phyloP scores from a whole-genome alignment of 35 echinoderm and acorn worm species.

The Lytechinus variegatus region DNA sequence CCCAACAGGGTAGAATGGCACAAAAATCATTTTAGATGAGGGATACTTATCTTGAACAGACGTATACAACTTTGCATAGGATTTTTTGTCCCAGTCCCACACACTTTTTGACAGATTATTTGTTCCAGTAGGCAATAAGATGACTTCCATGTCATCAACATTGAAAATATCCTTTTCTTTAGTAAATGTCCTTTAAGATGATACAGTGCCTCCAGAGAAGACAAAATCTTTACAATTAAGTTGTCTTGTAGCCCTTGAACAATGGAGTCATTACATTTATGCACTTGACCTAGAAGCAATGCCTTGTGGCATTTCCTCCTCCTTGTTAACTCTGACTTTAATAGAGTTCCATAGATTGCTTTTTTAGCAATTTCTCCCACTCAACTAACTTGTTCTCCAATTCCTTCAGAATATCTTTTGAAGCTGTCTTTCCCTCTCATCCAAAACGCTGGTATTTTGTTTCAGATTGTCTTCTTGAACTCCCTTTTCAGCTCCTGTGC shows the following conservation, averaged over 20 bases:
- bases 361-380: too few relatives aligned
- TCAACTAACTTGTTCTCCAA: too few relatives aligned
- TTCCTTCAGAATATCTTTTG: too few relatives aligned
- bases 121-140: background rate
- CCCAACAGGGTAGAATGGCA: constrained; percentile 5
- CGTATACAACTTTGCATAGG: background rate
- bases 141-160: background rate
- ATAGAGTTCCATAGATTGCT: too few relatives aligned
- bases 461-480: too few relatives aligned
- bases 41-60: background rate
- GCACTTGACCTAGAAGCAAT: background rate
- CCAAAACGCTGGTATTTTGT: too few relatives aligned
- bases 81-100: background rate
- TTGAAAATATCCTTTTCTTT: background rate
- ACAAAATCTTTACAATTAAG: background rate
- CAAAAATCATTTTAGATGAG: background rate
- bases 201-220: background rate
- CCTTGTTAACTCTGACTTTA: too few relatives aligned
- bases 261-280: background rate
- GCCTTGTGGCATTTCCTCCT: background rate
- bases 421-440: too few relatives aligned
- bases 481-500: too few relatives aligned
- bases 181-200: background rate
- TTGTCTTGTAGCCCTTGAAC: background rate
- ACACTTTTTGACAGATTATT: background rate